Evolutionary conservation across 2,797 vertebrate species (phyloP).

Genomic region (Gymnopithys bicolor): DNA sequence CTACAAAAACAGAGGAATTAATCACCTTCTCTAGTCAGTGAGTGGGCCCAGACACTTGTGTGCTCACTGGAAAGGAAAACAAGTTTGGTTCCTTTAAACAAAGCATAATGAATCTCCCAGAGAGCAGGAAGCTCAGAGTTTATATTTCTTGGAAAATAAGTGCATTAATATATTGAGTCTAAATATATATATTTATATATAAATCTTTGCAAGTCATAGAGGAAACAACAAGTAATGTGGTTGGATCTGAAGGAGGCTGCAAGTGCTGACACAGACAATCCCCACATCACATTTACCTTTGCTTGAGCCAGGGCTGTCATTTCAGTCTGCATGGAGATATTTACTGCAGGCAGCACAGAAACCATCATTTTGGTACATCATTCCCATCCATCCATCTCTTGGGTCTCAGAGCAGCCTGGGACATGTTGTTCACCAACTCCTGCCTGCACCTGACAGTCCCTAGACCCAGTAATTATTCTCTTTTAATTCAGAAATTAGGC

Average conservation of each 20-base stretch:
- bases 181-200: not conserved
- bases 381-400: not conserved
- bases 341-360: not conserved
- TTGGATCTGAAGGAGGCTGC: not conserved
- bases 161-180: not conserved
- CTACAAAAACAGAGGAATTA: slow-evolving; percentile 35
- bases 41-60: not conserved
- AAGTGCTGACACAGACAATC: not conserved
- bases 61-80: slow-evolving; percentile 35
- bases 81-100: not conserved
- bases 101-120: slow-evolving; percentile 16
- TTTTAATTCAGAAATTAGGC: not conserved
- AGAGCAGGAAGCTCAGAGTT: not conserved
- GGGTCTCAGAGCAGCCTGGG: not conserved
- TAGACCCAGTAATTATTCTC: not conserved
- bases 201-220: not conserved
- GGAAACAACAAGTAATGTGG: not conserved
- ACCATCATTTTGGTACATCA: not conserved
- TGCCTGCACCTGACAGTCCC: not conserved
- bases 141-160: not conserved
- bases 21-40: not conserved
- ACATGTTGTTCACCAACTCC: not conserved
- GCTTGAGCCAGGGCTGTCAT: not conserved
- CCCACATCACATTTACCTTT: not conserved
- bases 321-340: not conserved